phyloP scores from a whole-genome alignment of 1,140 invertebrate genomes.

The Drosophila murphyi region DNA sequence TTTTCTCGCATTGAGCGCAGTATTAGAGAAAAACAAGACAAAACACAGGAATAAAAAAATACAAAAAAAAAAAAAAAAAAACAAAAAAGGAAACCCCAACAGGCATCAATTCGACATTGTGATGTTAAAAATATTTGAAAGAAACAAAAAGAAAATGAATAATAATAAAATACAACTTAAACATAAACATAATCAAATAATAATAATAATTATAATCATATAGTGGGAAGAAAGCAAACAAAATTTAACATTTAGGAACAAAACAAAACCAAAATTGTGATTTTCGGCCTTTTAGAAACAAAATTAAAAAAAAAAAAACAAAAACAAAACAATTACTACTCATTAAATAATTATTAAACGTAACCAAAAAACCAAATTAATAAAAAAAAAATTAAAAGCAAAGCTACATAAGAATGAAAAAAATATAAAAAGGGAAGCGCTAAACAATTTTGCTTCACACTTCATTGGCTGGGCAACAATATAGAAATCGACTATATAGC shows the following conservation, averaged over 20 bases:
- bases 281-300: slow-evolving; percentile 84
- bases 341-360: slow-evolving; percentile 55
- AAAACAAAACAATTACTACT: slow-evolving; percentile 53
- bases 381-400: slow-evolving; percentile 36
- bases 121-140: slow-evolving; percentile 67
- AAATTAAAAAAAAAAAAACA: slow-evolving; percentile 62
- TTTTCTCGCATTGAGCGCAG: slow-evolving; percentile 67
- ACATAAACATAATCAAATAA: slow-evolving; percentile 52
- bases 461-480: slow-evolving; percentile 18
- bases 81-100: slow-evolving; percentile 38
- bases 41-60: neutral
- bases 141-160: slow-evolving; percentile 33
- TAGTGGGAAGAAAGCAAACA: slow-evolving; percentile 42
- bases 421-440: slow-evolving; percentile 5
- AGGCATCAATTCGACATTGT: slow-evolving; percentile 79
- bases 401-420: slow-evolving; percentile 32
- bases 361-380: slow-evolving; percentile 47
- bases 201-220: slow-evolving; percentile 14
- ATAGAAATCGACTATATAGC: slow-evolving; percentile 2
- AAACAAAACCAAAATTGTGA: slow-evolving; percentile 84
- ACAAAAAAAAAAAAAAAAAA: slow-evolving; percentile 5
- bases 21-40: slow-evolving; percentile 58
- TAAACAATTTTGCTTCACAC: slow-evolving; percentile 16
- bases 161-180: slow-evolving; percentile 45
- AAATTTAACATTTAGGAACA: slow-evolving; percentile 82